Evolutionary conservation across 2,797 vertebrate species (phyloP), one percentile per base, ranked within the genome.

Genomic region (Esox masquinongy): DNA sequence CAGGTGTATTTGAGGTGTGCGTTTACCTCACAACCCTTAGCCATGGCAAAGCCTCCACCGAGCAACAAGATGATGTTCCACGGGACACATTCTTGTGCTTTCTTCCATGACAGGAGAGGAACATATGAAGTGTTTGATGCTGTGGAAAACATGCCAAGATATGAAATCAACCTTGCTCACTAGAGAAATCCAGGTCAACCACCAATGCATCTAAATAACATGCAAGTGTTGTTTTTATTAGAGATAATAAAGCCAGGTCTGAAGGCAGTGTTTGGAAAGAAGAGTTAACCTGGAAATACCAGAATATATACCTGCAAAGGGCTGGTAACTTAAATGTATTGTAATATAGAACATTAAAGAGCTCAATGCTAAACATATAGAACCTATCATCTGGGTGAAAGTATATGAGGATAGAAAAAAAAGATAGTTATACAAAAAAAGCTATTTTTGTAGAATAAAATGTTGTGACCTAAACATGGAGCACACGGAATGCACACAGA

Each of bases 41-140:
- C 97, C 97, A 99, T 97, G 66, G 97, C 97, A 0, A 99, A 99
- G 75, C 98, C 98, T 0, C 97, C 98, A 81, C 98, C 98, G 0
- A 99, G 94, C 77, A 99, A 89, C 75, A 99, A 89, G 77, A 99
- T 96, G 84, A 99, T 97, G 78, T 97, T 98, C 98, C 98, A 99
- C 36, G 98, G 97, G 74, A 99, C 96, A 0, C 92, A 93, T 31
- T 97, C 95, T 80, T 99, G 97, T 6, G 94, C 96, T 84, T 96
- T 98, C 86, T 93, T 97, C 98, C 98, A 99, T 0, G 96, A 95
- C 75, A 99, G 84, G 72, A 99, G 87, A 50, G 97, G 97, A 50
- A 94, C 91, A 0, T 93, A 95, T 29, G 96, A 94, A 8, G 89
- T 93, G 74, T 96, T 97, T 66, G 95, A 87, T 50, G 95, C 98